Conservation (phyloP, 2,888 invertebrate genomes). For the Zelleria hepariella region DNA sequence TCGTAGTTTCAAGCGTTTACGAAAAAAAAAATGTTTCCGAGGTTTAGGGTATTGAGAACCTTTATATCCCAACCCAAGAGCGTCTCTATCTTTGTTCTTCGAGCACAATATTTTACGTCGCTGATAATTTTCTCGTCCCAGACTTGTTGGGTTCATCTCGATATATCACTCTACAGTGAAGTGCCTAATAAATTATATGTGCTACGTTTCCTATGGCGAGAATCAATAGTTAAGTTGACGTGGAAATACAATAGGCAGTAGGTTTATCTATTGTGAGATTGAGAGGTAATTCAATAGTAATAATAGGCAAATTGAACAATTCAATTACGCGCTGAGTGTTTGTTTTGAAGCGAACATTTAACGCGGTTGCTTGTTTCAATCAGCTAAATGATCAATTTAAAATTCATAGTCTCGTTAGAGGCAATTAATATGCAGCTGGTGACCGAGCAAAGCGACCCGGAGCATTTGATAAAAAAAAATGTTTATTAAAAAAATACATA, state of each 20-base stretch:
- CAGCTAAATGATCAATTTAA: background rate
- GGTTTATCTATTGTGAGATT: no score
- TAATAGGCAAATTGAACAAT: no score
- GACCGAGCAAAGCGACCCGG: background rate
- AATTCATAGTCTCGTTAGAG: background rate
- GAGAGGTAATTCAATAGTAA: no score
- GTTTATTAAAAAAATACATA: constrained; percentile 17
- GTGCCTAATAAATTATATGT: background rate
- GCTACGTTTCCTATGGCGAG: background rate
- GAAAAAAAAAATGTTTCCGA: no score
- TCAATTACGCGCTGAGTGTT: background rate
- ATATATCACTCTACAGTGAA: background rate
- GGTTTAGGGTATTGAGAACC: no score
- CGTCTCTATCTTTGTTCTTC: background rate
- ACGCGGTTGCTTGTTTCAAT: background rate
- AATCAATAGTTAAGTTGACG: background rate
- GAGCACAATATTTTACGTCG: background rate
- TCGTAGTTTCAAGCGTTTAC: no score
- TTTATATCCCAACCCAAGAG: no score
- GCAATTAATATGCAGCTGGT: background rate
- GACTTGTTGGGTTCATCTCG: background rate
- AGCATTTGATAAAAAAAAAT: background rate
- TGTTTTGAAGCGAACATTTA: no score
- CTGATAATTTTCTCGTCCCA: background rate
- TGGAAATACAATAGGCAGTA: background rate